phyloP scores from a whole-genome alignment of 2,113 vertebrate genomes.

The Oenanthe oenanthe region DNA sequence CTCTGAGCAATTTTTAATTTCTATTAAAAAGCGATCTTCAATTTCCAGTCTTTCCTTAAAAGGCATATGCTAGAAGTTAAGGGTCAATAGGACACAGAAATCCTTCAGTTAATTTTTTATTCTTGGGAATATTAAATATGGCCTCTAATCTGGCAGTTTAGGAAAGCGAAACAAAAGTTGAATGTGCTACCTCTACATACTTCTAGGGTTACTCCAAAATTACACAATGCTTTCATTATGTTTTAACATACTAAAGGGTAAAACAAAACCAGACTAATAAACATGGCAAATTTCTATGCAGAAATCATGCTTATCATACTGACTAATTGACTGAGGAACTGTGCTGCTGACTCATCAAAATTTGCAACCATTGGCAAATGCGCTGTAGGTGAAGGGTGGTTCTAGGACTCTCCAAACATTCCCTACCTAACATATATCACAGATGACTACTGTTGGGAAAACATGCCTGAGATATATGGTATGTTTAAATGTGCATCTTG shows the following conservation, averaged over 20 bases:
- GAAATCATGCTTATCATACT: neutral
- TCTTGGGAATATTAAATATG: neutral
- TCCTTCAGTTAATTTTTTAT: neutral
- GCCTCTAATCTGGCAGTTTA: neutral
- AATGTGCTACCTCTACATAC: neutral
- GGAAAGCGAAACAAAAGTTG: neutral
- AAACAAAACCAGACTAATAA: conserved; percentile 21
- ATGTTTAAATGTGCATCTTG: neutral
- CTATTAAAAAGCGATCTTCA: neutral
- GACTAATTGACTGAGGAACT: neutral
- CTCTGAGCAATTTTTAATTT: neutral
- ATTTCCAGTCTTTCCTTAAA: neutral
- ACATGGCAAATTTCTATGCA: neutral
- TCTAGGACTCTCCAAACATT: neutral
- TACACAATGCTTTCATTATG: neutral
- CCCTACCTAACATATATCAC: neutral
- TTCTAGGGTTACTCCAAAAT: neutral
- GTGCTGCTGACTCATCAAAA: neutral
- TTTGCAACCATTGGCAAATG: neutral
- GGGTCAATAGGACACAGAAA: neutral
- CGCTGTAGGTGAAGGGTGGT: fast-evolving
- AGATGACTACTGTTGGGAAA: neutral
- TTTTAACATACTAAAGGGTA: conserved; percentile 25
- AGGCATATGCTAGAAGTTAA: neutral
- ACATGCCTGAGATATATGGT: neutral